phyloP scores from a whole-genome alignment of 2,797 vertebrate genomes.

The Eidolon dupreanum region DNA sequence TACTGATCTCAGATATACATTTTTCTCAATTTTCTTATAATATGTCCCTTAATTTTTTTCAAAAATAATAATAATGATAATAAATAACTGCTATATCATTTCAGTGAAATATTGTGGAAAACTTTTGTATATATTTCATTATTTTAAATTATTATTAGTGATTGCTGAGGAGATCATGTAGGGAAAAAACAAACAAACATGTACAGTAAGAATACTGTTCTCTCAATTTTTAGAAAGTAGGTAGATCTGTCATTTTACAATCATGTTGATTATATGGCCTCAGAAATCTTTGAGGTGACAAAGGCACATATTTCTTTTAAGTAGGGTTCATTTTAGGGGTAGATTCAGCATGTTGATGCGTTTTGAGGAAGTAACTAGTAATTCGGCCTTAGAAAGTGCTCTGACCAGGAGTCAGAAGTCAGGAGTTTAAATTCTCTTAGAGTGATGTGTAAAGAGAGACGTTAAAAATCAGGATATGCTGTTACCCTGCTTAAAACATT shows the following conservation, averaged over 20 bases:
- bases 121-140: neutral
- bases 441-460: neutral
- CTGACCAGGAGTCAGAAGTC: neutral
- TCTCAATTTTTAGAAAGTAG: neutral
- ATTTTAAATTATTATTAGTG: neutral
- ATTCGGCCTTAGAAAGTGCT: neutral
- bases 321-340: neutral
- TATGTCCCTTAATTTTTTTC: neutral
- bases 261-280: neutral
- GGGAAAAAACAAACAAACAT: neutral
- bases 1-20: neutral
- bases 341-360: neutral
- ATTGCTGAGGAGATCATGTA: neutral
- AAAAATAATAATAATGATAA: too few relatives aligned
- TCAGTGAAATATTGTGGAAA: neutral
- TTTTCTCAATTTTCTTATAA: neutral
- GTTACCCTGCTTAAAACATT: neutral
- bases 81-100: neutral
- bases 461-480: neutral
- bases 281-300: neutral
- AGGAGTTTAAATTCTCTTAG: neutral
- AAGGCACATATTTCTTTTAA: neutral
- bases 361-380: neutral
- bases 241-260: neutral
- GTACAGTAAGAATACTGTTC: neutral